A percentile compares a stretch with the other conserved stretches of the same genome.
phyloP scores from a whole-genome alignment of 2,113 vertebrate species.

The Cyphotilapia sp. region DNA sequence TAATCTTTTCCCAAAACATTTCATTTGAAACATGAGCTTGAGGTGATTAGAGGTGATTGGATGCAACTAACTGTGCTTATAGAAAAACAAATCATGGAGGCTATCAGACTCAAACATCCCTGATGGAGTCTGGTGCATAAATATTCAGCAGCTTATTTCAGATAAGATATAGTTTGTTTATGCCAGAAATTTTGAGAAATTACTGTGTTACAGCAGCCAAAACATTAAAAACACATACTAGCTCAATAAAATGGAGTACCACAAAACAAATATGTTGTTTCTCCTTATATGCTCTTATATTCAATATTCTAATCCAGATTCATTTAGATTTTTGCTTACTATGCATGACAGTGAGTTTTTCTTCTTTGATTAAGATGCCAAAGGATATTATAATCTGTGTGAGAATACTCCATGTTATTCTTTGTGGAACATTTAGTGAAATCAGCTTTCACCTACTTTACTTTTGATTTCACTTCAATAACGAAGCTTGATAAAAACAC shows the following conservation, averaged over 20 bases:
- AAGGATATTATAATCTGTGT: neutral
- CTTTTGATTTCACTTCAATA: neutral
- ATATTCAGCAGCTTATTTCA: neutral
- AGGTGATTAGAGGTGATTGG: neutral
- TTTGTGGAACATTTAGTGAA: neutral
- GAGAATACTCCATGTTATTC: neutral
- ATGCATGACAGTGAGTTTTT: neutral
- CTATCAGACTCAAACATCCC: neutral
- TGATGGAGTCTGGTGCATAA: neutral
- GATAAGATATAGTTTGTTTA: neutral
- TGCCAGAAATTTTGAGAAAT: neutral
- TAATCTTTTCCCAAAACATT: neutral
- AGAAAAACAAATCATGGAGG: neutral
- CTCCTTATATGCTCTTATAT: neutral
- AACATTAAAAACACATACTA: neutral
- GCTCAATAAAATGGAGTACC: neutral
- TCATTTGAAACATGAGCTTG: neutral
- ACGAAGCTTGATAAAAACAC: neutral
- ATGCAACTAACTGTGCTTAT: neutral
- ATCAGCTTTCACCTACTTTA: neutral
- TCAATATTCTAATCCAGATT: neutral
- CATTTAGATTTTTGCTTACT: neutral
- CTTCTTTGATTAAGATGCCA: neutral
- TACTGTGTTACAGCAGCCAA: neutral
- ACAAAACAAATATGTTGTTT: neutral